A percentile compares a stretch with the other conserved stretches of the same genome.
These are phyloP conservation scores for Myotis findleyi DNA, from an alignment of 2,797 vertebrate species.

Conservation along the genomic window DNA sequence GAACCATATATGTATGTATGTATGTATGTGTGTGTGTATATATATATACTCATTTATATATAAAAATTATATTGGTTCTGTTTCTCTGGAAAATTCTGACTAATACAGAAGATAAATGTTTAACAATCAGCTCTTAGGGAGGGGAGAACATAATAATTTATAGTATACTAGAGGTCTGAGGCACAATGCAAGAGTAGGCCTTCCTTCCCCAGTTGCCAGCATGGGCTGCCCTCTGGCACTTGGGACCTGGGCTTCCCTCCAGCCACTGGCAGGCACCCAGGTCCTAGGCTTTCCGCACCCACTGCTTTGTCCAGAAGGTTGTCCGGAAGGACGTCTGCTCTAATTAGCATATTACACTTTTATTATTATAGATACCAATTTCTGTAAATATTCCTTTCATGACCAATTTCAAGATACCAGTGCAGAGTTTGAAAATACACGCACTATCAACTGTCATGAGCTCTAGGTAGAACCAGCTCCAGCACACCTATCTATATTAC, in stretches of 20 bases:
- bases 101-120: background rate
- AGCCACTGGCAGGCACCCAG: too few species aligned
- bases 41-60: background rate
- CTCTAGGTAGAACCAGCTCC: background rate
- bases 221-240: too few species aligned
- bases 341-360: too few species aligned
- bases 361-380: background rate
- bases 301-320: too few species aligned
- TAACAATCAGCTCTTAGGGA: background rate
- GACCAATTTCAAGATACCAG: background rate
- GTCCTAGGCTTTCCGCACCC: too few species aligned
- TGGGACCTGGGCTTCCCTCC: too few species aligned
- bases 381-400: background rate
- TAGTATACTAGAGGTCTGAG: background rate
- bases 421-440: background rate
- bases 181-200: too few species aligned
- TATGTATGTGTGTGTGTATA: background rate
- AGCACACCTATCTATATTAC: background rate
- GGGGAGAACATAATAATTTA: background rate
- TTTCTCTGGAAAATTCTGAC: background rate
- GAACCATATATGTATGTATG: background rate
- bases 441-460: background rate
- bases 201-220: too few species aligned
- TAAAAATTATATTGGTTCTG: background rate
- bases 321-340: too few species aligned